A percentile compares a stretch with the other conserved stretches of the same genome.
These are phyloP conservation scores for Sinella curviseta DNA, from an alignment of 1,140 invertebrate genomes.

Conservation along the genomic window DNA sequence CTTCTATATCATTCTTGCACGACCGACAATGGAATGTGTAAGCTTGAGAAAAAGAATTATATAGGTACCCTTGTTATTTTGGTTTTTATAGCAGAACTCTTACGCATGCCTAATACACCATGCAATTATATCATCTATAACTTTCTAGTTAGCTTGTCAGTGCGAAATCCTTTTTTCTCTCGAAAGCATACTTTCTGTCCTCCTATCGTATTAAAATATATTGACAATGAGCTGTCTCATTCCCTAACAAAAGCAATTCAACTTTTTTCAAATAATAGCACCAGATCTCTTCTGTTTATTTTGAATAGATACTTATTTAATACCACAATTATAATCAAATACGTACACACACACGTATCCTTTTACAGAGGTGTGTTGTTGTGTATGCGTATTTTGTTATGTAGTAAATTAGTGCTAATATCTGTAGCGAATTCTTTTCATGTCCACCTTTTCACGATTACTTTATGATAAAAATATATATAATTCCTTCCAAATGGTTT, in stretches of 20 bases:
- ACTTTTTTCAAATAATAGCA: too few species aligned
- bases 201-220: neutral
- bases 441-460: neutral
- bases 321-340: too few species aligned
- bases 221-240: neutral
- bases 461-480: neutral
- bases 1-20: neutral
- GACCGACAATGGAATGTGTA: neutral
- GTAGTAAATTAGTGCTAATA: neutral
- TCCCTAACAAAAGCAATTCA: neutral
- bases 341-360: too few species aligned
- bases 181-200: neutral
- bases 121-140: neutral
- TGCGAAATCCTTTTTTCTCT: neutral
- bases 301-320: too few species aligned
- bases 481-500: too few species aligned
- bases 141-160: constrained; percentile 14
- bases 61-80: too few species aligned
- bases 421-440: neutral
- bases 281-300: too few species aligned
- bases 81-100: too few species aligned
- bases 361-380: too few species aligned
- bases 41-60: too few species aligned
- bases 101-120: too few species aligned
- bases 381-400: neutral